phyloP scores from a whole-genome alignment of 2,888 invertebrate species.

The Macrophya alboannulata region DNA sequence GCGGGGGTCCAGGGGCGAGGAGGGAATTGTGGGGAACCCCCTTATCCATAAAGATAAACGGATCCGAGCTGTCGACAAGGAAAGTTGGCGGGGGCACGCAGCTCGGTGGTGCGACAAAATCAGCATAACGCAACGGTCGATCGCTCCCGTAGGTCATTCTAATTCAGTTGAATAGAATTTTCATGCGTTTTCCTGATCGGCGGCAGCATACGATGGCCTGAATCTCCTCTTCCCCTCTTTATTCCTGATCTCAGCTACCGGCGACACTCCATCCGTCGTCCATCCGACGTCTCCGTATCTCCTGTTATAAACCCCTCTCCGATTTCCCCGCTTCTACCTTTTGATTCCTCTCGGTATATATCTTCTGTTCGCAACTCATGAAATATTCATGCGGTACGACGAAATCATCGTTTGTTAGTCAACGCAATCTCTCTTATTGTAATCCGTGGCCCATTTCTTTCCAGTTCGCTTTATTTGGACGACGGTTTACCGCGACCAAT shows the following conservation, averaged over 20 bases:
- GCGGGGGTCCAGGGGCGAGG: neutral
- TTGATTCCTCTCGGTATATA: constrained; percentile 57
- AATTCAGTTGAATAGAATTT: constrained; percentile 63
- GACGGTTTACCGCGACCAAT: constrained; percentile 54
- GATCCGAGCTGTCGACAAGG: constrained; percentile 44
- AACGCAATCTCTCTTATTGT: constrained; percentile 64
- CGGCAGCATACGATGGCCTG: constrained; percentile 50
- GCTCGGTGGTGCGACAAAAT: constrained; percentile 31
- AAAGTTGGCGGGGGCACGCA: constrained; percentile 42
- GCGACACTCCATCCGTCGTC: constrained; percentile 48
- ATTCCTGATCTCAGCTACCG: constrained; percentile 17
- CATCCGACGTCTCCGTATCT: constrained; percentile 56
- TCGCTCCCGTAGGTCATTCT: constrained; percentile 52
- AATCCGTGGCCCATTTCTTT: constrained; percentile 66
- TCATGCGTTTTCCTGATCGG: constrained; percentile 71
- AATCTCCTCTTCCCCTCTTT: constrained; percentile 51
- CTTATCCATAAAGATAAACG: constrained; percentile 46
- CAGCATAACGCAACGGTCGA: constrained; percentile 56
- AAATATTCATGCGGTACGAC: constrained; percentile 75
- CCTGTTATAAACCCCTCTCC: constrained; percentile 28
- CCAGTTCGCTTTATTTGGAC: constrained; percentile 59
- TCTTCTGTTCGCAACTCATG: constrained; percentile 66
- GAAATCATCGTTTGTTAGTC: constrained; percentile 74
- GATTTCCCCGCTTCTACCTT: constrained; percentile 54
- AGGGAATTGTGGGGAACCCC: constrained; percentile 49